A percentile compares a stretch with the other conserved stretches of the same genome.
Conservation (phyloP, 2,888 invertebrate genomes). For the Mesopsocus fuscifrons region DNA sequence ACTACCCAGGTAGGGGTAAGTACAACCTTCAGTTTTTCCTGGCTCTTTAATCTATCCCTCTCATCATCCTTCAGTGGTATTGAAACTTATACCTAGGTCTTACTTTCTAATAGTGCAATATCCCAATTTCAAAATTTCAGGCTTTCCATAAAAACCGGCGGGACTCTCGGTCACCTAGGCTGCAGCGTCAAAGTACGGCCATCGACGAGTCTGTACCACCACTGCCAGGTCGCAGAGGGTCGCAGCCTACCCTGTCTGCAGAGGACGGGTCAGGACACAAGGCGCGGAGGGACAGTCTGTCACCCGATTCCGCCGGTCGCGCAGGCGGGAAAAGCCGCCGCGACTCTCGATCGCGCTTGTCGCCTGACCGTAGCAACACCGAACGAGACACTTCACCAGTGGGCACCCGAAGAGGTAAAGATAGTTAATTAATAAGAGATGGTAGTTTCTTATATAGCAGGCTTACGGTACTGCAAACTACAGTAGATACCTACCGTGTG, state of each 20-base stretch:
- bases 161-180: slow-evolving; percentile 28
- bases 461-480: too few relatives aligned
- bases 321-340: slow-evolving; percentile 36
- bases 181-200: slow-evolving; percentile 74
- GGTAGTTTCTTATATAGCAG: too few relatives aligned
- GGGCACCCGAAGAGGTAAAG: slow-evolving; percentile 28
- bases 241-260: slow-evolving; percentile 51
- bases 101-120: too few relatives aligned
- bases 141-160: too few relatives aligned
- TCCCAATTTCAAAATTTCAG: too few relatives aligned
- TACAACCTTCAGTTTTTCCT: too few relatives aligned
- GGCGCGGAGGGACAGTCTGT: slow-evolving; percentile 68
- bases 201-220: slow-evolving; percentile 72
- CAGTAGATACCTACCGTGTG: too few relatives aligned
- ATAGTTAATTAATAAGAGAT: too few relatives aligned
- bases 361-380: slow-evolving; percentile 55
- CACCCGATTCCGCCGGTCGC: slow-evolving; percentile 63
- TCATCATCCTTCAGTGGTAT: neutral
- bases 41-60: neutral
- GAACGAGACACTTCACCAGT: slow-evolving; percentile 63
- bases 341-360: slow-evolving; percentile 58
- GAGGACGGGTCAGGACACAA: slow-evolving; percentile 38
- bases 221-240: slow-evolving; percentile 44
- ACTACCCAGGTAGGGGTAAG: slow-evolving; percentile 58
- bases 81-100: too few relatives aligned